Conservation (phyloP, 2,888 invertebrate species). For the Aromia moschata region DNA sequence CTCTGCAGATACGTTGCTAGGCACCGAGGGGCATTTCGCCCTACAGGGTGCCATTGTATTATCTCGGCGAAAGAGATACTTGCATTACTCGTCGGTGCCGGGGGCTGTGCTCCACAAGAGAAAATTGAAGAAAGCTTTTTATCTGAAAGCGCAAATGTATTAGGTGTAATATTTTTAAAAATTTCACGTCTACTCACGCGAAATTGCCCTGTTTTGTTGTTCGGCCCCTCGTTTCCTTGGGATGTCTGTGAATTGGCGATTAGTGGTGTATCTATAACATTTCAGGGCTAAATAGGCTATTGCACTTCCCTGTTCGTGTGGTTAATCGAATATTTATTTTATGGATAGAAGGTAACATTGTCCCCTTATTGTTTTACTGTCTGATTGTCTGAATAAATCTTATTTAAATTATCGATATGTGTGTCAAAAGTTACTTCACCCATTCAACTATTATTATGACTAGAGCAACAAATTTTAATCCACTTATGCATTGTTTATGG, state of each 20-base stretch:
- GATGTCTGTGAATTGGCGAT: constrained; percentile 6
- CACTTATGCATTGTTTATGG: too few species aligned
- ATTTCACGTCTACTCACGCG: constrained; percentile 18
- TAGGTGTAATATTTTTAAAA: constrained; percentile 24
- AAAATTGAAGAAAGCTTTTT: constrained; percentile 25
- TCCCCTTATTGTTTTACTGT: too few species aligned
- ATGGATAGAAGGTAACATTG: too few species aligned
- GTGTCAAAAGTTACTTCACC: too few species aligned
- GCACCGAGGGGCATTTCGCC: constrained; percentile 3
- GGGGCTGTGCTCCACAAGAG: constrained; percentile 20
- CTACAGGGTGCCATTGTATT: constrained; percentile 26
- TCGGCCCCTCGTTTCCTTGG: neutral
- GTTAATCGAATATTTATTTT: too few species aligned
- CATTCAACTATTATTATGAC: too few species aligned
- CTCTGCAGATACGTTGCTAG: neutral
- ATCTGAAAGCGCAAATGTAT: constrained; percentile 23
- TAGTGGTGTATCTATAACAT: too few species aligned
- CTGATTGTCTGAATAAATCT: too few species aligned
- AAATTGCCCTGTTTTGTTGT: constrained; percentile 17
- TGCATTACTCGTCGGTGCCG: constrained; percentile 15
- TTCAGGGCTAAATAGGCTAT: too few species aligned
- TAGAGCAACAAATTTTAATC: too few species aligned
- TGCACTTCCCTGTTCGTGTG: too few species aligned
- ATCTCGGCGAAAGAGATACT: constrained; percentile 17
- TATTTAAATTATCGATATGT: too few species aligned